Conservation (phyloP, 2,888 invertebrate genomes). For the Tetrapedia diversipes region DNA sequence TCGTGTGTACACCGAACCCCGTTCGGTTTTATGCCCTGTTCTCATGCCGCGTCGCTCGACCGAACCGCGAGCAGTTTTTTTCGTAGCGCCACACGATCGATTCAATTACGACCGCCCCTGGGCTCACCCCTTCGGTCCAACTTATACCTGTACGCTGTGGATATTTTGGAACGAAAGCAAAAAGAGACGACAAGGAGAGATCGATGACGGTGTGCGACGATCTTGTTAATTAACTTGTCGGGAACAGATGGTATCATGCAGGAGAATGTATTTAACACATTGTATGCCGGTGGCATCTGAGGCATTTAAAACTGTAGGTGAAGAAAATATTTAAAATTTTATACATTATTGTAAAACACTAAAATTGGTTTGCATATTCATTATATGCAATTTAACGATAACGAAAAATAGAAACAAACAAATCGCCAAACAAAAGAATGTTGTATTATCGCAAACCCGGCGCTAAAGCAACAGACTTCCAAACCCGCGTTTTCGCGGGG, state of each 20-base stretch:
- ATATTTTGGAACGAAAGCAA: not conserved
- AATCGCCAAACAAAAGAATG: too few species aligned
- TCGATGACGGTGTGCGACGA: not conserved
- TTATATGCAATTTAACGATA: too few species aligned
- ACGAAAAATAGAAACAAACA: too few species aligned
- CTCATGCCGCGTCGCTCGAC: constrained; percentile 12
- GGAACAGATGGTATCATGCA: not conserved
- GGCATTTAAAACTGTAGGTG: too few species aligned
- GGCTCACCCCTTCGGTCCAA: not conserved
- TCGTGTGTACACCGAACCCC: constrained; percentile 14
- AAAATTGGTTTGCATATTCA: too few species aligned
- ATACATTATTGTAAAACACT: too few species aligned
- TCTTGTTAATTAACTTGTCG: constrained; percentile 25
- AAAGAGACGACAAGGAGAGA: not conserved
- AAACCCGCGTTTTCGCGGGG: too few species aligned
- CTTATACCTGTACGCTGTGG: not conserved
- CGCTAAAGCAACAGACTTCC: too few species aligned
- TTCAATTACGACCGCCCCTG: constrained; percentile 11
- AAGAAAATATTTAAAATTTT: too few species aligned
- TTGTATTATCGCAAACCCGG: too few species aligned
- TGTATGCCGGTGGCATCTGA: too few species aligned
- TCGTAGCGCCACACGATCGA: constrained; percentile 8
- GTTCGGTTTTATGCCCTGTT: constrained; percentile 22
- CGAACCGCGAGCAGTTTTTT: constrained; percentile 22
- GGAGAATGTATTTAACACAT: not conserved